A percentile compares a stretch with the other conserved stretches of the same genome.
phyloP scores from a whole-genome alignment of 2,113 vertebrate genomes.

The Aix galericulata region DNA sequence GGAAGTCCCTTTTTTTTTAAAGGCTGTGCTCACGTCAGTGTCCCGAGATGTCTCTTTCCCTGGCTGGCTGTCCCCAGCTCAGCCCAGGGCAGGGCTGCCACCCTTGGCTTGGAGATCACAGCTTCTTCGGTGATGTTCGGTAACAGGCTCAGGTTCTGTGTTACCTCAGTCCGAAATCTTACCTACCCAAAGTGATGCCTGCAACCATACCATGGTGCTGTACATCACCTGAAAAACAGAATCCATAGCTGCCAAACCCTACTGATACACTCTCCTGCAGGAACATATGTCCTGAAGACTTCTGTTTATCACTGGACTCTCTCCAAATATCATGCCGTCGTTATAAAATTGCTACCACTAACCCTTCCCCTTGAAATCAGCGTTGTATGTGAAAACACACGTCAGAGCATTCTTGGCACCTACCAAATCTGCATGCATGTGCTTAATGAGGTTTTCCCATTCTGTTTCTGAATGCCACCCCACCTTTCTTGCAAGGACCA shows the following conservation, averaged over 20 bases:
- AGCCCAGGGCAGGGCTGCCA: background rate
- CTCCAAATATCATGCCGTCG: background rate
- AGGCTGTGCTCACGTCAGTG: background rate
- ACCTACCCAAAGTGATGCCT: background rate
- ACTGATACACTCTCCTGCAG: background rate
- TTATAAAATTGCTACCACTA: background rate
- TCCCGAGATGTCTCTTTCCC: background rate
- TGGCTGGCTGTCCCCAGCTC: background rate
- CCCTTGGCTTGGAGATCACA: rapidly evolving
- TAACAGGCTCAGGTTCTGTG: background rate
- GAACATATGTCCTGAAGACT: background rate
- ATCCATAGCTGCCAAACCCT: background rate
- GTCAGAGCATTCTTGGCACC: background rate
- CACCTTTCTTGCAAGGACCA: background rate
- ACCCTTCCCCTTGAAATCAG: background rate
- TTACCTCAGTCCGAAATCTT: background rate
- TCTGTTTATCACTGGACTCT: background rate
- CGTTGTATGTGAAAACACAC: background rate
- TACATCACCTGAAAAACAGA: background rate
- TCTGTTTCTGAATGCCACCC: background rate
- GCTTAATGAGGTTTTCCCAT: background rate
- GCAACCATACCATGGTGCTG: background rate
- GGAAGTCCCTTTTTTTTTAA: conserved; percentile 52
- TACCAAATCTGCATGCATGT: background rate
- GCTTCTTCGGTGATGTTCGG: rapidly evolving